A percentile compares a stretch with the other conserved stretches of the same genome.
These are phyloP conservation scores for Xylophagus ater DNA, from an alignment of 2,888 invertebrate genomes.

Conservation along the genomic window DNA sequence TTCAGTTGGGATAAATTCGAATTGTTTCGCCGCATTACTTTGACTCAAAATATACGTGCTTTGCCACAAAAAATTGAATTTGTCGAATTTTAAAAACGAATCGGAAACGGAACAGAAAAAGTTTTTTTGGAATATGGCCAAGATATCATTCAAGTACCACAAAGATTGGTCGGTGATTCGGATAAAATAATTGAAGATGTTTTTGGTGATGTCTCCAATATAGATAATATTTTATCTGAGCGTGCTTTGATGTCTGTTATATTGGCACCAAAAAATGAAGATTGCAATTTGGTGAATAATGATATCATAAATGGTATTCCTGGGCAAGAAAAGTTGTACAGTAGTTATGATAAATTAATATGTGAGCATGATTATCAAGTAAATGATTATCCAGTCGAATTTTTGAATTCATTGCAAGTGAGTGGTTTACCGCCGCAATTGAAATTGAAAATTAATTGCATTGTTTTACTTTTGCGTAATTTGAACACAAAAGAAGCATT, in stretches of 20 bases:
- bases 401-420: slow-evolving; percentile 4
- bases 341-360: slow-evolving; percentile 8
- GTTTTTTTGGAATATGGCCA: too few species aligned
- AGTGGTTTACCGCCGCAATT: slow-evolving; percentile 8
- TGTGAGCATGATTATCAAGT: background rate
- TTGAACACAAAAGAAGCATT: slow-evolving; percentile 4
- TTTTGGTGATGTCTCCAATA: slow-evolving; percentile 7
- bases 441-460: slow-evolving; percentile 2
- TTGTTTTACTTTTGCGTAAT: slow-evolving; percentile 7
- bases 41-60: slow-evolving; percentile 10
- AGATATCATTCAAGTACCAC: slow-evolving; percentile 8
- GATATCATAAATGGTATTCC: too few species aligned
- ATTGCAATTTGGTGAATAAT: background rate
- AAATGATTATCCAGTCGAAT: slow-evolving; percentile 6
- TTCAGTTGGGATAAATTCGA: slow-evolving; percentile 1
- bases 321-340: too few species aligned
- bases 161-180: background rate
- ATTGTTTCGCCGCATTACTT: slow-evolving; percentile 5
- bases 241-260: slow-evolving; percentile 7
- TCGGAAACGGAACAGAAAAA: slow-evolving; percentile 10
- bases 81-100: slow-evolving; percentile 5
- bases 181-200: slow-evolving; percentile 6
- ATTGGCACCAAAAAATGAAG: slow-evolving; percentile 6
- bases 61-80: slow-evolving; percentile 8
- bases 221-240: background rate